phyloP scores from a whole-genome alignment of 2,113 vertebrate species.

The Coptodon bakossiorum region DNA sequence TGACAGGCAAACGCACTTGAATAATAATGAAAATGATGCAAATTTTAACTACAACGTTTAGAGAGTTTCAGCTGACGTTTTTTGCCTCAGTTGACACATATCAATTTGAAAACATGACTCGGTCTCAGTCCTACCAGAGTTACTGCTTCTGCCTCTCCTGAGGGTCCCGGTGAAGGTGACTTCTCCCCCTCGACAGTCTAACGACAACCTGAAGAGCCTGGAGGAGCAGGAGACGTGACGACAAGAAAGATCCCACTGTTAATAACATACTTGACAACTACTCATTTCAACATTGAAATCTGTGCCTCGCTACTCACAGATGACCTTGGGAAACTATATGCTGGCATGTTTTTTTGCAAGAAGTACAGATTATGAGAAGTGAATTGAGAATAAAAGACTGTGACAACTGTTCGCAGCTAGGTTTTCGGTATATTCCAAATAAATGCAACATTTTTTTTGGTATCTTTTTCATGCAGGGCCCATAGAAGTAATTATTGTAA shows the following conservation, averaged over 20 bases:
- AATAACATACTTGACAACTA: constrained; percentile 36
- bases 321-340: constrained; percentile 52
- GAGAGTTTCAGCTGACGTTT: constrained; percentile 23
- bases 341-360: constrained; percentile 8
- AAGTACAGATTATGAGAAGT: constrained; percentile 23
- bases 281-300: constrained; percentile 34
- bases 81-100: constrained; percentile 37
- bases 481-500: background rate
- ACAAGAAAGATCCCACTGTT: constrained; percentile 46
- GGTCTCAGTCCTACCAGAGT: constrained; percentile 23
- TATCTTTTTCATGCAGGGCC: background rate
- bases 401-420: background rate
- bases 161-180: constrained; percentile 53
- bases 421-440: background rate
- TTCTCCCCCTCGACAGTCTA: constrained; percentile 29
- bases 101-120: constrained; percentile 46
- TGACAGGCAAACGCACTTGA: constrained; percentile 16
- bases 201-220: constrained; percentile 46
- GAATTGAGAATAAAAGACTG: constrained; percentile 14
- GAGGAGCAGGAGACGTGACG: constrained; percentile 46
- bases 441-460: background rate
- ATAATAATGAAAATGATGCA: constrained; percentile 33
- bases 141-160: constrained; percentile 24
- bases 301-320: constrained; percentile 23
- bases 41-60: constrained; percentile 31